Percentiles rank a stretch among this genome's conserved stretches.
Conservation (phyloP, 2,888 invertebrate species). For the Pammene aurita region DNA sequence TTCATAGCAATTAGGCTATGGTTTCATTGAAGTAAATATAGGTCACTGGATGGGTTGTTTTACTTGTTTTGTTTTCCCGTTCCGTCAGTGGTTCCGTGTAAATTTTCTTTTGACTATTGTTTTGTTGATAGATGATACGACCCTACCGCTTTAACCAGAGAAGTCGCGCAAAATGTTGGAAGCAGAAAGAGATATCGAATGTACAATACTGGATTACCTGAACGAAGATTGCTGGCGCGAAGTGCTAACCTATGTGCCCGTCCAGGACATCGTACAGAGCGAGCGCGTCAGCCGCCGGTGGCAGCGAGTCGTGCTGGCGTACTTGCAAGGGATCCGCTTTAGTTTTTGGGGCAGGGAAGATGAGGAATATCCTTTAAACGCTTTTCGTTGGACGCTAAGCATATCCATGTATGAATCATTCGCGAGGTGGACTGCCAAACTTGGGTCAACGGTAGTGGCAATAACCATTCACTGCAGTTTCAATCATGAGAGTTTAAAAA, state of each 20-base stretch:
- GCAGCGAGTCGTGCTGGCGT: background rate
- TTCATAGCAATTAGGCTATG: too few species aligned
- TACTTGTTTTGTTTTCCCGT: too few species aligned
- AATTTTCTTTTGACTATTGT: too few species aligned
- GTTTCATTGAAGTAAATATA: too few species aligned
- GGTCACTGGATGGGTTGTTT: too few species aligned
- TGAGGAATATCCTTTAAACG: background rate
- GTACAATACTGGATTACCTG: background rate
- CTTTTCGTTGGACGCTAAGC: background rate
- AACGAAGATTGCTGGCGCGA: background rate
- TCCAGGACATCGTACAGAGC: background rate
- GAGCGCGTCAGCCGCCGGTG: background rate
- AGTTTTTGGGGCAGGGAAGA: background rate
- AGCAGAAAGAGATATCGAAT: background rate
- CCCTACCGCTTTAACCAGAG: too few species aligned
- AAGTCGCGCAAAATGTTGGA: too few species aligned
- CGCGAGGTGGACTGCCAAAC: background rate
- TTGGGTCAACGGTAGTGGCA: background rate
- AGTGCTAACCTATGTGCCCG: background rate
- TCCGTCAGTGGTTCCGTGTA: too few species aligned
- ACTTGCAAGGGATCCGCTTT: slow-evolving; percentile 2
- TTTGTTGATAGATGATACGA: too few species aligned
- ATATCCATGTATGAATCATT: background rate
- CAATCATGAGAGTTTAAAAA: background rate
- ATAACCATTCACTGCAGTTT: background rate